Evolutionary conservation across 2,797 vertebrate genomes (phyloP).

Genomic region (Siniperca obscura): DNA sequence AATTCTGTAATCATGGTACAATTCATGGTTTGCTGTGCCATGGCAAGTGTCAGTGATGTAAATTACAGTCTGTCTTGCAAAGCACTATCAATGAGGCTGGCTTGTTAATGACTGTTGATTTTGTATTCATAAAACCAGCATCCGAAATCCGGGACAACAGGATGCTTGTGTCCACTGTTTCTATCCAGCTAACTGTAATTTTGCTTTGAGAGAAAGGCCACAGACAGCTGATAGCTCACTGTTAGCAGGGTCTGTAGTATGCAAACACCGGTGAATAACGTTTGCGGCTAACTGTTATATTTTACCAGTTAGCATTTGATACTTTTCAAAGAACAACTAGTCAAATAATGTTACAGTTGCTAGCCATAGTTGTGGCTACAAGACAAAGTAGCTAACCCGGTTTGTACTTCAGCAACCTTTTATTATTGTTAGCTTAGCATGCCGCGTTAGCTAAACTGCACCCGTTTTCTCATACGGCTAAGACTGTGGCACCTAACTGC

Average conservation of each 20-base stretch:
- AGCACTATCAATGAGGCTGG: not conserved
- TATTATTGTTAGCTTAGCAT: constrained; percentile 56
- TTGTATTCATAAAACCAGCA: not conserved
- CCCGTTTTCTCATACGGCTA: constrained; percentile 7
- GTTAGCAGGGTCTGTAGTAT: constrained; percentile 11
- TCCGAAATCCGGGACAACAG: not conserved
- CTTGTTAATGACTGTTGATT: not conserved
- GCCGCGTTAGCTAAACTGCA: constrained; percentile 28
- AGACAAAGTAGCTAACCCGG: not conserved
- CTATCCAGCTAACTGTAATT: not conserved
- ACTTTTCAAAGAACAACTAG: not conserved
- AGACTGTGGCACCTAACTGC: constrained; percentile 2
- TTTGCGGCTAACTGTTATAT: not conserved
- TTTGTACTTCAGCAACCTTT: constrained; percentile 4
- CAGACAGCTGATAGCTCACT: constrained; percentile 41
- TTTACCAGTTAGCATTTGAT: not conserved
- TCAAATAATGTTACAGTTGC: not conserved
- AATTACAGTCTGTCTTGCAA: not conserved
- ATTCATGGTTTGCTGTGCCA: not conserved
- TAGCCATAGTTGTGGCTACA: rapidly evolving
- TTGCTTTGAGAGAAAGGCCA: constrained; percentile 1
- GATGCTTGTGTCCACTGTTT: not conserved
- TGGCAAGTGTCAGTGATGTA: not conserved
- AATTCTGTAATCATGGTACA: not conserved
- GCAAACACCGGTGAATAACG: not conserved